Evolutionary conservation across 2,888 invertebrate genomes (phyloP), one percentile per base, ranked within the genome.

Genomic region (Drosophila limbata): DNA sequence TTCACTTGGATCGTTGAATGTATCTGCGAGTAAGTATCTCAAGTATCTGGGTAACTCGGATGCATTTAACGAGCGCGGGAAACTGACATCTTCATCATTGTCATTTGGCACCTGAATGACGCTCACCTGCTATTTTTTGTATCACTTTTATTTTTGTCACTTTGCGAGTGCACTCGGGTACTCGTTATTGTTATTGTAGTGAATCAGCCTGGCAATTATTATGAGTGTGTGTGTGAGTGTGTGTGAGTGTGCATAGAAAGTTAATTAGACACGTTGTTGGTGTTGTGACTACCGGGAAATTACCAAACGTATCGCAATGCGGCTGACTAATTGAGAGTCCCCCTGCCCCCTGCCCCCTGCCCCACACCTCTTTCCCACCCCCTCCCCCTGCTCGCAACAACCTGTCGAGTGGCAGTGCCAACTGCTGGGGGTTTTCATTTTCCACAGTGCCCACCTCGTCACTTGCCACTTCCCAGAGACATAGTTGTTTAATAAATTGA

Each of bases 251-350:
- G 44, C 44, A 25, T 56, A 31, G 47, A 17, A 53, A 67, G 69
- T 56, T 74, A 74, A 76, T 74, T 76, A 65, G 44, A 61, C 31
- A 61, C 53, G 53, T 66, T 62, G 61, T 53, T 76, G 31, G 44
- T 65, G 39, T 63, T 73, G 48, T 50, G 52, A 55, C 37, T 44
- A 42, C 40, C 57, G 72, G 77, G 77, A 75, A 75, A 76, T 66
- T 66, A 75, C 74, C 57, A 50, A 66, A 71, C 62, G 47, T 52
- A 75, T 71, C 67, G 77, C 72, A 75, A 56, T 63, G 77, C 52
- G 62, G 72, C 52, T 75, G 77, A 75, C 72, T 77, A 66, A 76
- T 66, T 59, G 28, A 45, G 11, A 19, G 37, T 5, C n/a, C 48
- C 55, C 47, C 15, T 6, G 4, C n/a, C 45, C 31, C 33, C n/a